A percentile compares a stretch with the other conserved stretches of the same genome.
These are phyloP conservation scores for Macroramphosus scolopax DNA, from an alignment of 2,797 vertebrate species.

Conservation along the genomic window DNA sequence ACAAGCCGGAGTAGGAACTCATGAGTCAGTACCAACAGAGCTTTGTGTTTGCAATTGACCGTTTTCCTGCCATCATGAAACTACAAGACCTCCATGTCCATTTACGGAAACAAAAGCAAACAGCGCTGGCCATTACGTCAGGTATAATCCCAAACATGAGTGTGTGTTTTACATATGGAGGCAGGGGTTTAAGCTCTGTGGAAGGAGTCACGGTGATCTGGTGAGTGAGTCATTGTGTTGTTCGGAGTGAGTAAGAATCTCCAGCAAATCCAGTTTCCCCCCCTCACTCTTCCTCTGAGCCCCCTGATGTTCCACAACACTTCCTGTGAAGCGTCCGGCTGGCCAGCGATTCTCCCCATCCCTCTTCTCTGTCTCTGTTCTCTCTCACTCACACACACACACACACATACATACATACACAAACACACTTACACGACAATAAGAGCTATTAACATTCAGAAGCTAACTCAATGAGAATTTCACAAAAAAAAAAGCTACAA, in stretches of 20 bases:
- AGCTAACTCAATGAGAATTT: too few species aligned
- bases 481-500: too few species aligned
- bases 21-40: conserved; percentile 39
- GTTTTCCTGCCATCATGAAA: conserved; percentile 32
- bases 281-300: conserved; percentile 53
- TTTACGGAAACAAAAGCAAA: conserved; percentile 38
- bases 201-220: conserved; percentile 9
- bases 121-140: conserved; percentile 24
- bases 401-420: background rate
- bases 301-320: conserved; percentile 50
- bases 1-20: conserved; percentile 16
- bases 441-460: too few species aligned
- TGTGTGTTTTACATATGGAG: conserved; percentile 10
- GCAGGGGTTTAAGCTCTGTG: background rate
- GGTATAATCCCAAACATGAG: conserved; percentile 15
- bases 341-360: conserved; percentile 13
- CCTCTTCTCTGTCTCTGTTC: background rate
- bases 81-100: conserved; percentile 25
- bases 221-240: conserved; percentile 34
- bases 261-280: conserved; percentile 1
- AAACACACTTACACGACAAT: too few species aligned
- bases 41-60: conserved; percentile 39
- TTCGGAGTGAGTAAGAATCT: conserved; percentile 42
- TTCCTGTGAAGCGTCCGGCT: conserved; percentile 60
- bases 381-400: background rate